Conservation (phyloP, 1,140 invertebrate species). For the Plectus sambesii region DNA sequence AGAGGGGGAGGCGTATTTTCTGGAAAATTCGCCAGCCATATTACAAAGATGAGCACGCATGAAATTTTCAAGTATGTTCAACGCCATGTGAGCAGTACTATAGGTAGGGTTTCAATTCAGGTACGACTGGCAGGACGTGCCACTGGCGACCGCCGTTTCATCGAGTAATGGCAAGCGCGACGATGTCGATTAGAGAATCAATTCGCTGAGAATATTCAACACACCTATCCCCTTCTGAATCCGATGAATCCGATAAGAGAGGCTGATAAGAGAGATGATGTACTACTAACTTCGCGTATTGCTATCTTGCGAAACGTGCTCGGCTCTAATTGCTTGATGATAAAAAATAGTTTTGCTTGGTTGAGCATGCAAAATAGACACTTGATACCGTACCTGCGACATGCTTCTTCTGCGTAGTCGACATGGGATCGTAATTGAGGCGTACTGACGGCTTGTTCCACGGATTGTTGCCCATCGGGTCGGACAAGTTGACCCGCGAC, state of each 20-base stretch:
- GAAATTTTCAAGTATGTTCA: too few relatives aligned
- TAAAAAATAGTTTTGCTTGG: too few relatives aligned
- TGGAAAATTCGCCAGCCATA: too few relatives aligned
- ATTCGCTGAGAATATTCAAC: too few relatives aligned
- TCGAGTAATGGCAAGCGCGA: conserved; percentile 11
- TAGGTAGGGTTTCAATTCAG: too few relatives aligned
- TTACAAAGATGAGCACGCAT: too few relatives aligned
- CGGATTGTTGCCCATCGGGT: conserved; percentile 11
- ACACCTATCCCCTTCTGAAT: conserved; percentile 28
- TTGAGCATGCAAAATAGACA: too few relatives aligned
- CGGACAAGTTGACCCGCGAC: conserved; percentile 37
- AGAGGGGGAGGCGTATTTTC: too few relatives aligned
- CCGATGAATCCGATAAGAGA: neutral
- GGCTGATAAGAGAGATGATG: conserved; percentile 5
- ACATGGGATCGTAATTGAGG: conserved; percentile 38
- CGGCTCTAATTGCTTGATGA: too few relatives aligned
- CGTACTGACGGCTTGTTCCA: conserved; percentile 30
- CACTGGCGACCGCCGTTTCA: too few relatives aligned
- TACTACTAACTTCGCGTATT: neutral
- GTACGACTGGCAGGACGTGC: conserved; percentile 23
- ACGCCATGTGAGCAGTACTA: too few relatives aligned
- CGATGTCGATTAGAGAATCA: conserved; percentile 5
- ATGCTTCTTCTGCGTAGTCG: conserved; percentile 28
- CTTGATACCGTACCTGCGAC: too few relatives aligned
- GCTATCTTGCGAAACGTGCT: conserved; percentile 3